Conservation (phyloP, 1,140 invertebrate species). For the Meloidogyne floridensis region DNA sequence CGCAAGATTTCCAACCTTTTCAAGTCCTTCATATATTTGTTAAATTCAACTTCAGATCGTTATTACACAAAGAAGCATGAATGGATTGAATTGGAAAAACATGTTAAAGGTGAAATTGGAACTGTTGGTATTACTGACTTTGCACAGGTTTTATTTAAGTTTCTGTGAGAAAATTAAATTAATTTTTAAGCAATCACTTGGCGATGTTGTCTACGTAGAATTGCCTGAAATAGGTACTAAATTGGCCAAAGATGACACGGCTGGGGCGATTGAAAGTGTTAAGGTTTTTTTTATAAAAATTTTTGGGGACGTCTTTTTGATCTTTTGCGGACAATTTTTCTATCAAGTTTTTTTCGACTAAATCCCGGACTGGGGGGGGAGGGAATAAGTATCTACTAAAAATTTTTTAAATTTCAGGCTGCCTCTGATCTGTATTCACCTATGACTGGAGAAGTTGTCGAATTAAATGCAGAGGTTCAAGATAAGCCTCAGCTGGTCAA, state of each 20-base stretch:
- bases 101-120: slow-evolving; percentile 73
- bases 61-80: slow-evolving; percentile 76
- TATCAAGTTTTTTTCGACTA: background rate
- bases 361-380: too few species aligned
- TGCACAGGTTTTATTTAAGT: slow-evolving; percentile 72
- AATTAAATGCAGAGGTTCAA: slow-evolving; percentile 81
- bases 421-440: slow-evolving; percentile 92
- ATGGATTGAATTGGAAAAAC: slow-evolving; percentile 77
- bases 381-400: background rate
- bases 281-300: slow-evolving; percentile 71
- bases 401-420: slow-evolving; percentile 29
- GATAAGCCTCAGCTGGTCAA: slow-evolving; percentile 85
- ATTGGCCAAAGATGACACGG: slow-evolving; percentile 69
- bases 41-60: slow-evolving; percentile 18
- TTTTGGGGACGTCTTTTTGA: background rate
- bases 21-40: too few species aligned
- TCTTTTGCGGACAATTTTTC: background rate
- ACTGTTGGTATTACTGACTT: slow-evolving; percentile 88
- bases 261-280: slow-evolving; percentile 91
- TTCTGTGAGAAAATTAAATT: too few species aligned
- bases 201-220: slow-evolving; percentile 91
- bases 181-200: slow-evolving; percentile 75
- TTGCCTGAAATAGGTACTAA: slow-evolving; percentile 78
- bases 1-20: too few species aligned
- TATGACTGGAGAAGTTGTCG: slow-evolving; percentile 81